Conservation (phyloP, 2,888 invertebrate species). For the Operophtera brumata region DNA sequence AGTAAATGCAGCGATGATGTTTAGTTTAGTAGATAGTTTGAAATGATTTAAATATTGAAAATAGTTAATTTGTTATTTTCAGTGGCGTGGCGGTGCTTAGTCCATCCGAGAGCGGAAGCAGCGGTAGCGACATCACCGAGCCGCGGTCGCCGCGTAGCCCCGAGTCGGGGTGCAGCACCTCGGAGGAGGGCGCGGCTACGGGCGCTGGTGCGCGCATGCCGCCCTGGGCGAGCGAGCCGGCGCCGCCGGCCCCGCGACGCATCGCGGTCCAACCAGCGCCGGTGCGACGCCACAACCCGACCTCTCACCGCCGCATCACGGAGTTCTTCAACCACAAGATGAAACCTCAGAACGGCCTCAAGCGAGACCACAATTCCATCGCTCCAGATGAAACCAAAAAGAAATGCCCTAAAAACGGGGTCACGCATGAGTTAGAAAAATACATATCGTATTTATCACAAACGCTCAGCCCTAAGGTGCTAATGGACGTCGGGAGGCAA, state of each 20-base stretch:
- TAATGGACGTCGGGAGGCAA: constrained; percentile 69
- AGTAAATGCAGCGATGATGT: background rate
- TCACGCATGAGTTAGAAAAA: constrained; percentile 73
- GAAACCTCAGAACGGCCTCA: constrained; percentile 83
- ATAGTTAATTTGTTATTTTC: constrained; percentile 60
- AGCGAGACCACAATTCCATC: constrained; percentile 61
- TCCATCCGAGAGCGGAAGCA: constrained; percentile 86
- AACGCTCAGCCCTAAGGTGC: constrained; percentile 73
- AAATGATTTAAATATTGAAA: background rate
- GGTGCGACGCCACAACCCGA: constrained; percentile 56
- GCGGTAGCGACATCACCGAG: constrained; percentile 92
- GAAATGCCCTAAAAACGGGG: constrained; percentile 73
- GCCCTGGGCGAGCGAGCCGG: constrained; percentile 76
- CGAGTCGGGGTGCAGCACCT: constrained; percentile 74
- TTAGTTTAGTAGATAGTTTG: background rate
- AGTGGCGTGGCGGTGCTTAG: constrained; percentile 92
- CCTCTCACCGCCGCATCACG: constrained; percentile 88
- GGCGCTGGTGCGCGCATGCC: constrained; percentile 71
- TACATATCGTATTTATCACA: constrained; percentile 76
- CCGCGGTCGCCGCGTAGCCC: constrained; percentile 92
- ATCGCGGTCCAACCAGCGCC: constrained; percentile 66
- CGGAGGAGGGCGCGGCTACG: constrained; percentile 69
- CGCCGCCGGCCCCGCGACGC: constrained; percentile 69
- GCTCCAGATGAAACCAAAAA: constrained; percentile 64
- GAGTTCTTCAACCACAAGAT: constrained; percentile 92